Percentiles rank a stretch among this genome's conserved stretches.
Conservation (phyloP, 2,113 vertebrate genomes). For the Barbus barbus region DNA sequence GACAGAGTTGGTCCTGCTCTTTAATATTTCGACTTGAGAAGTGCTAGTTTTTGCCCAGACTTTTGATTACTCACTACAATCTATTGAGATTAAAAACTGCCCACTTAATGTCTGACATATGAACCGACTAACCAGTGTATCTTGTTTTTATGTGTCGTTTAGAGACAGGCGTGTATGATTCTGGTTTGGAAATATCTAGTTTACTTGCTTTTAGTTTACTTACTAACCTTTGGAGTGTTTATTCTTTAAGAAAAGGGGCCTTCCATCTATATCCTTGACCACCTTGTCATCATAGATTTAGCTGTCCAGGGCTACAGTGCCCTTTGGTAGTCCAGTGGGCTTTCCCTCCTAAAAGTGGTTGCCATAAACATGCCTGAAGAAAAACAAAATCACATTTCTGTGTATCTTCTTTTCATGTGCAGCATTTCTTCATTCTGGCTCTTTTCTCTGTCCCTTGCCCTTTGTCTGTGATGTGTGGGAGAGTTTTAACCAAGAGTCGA, state of each 20-base stretch:
- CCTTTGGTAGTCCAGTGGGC: not conserved
- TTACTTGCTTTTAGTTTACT: conserved; percentile 1
- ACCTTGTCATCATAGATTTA: conserved; percentile 1
- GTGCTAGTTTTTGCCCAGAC: not conserved
- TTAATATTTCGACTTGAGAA: conserved; percentile 15
- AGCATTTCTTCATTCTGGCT: conserved; percentile 23
- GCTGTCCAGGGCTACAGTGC: not conserved
- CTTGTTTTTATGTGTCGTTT: not conserved
- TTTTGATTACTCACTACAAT: not conserved
- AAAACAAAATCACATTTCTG: not conserved
- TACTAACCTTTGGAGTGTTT: not conserved
- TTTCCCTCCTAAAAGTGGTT: not conserved
- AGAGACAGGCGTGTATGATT: not conserved
- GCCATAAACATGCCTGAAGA: not conserved
- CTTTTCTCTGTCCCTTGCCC: conserved; percentile 27
- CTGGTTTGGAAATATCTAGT: not conserved
- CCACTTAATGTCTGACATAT: not conserved
- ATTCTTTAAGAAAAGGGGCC: not conserved
- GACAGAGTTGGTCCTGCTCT: conserved; percentile 63
- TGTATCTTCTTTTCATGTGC: conserved; percentile 2
- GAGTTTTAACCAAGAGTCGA: conserved; percentile 36
- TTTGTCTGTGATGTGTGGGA: conserved; percentile 40
- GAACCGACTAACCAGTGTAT: not conserved
- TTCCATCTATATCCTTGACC: not conserved
- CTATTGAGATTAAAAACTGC: not conserved